phyloP scores from a whole-genome alignment of 1,140 invertebrate genomes.

The Centruroides sculpturatus region DNA sequence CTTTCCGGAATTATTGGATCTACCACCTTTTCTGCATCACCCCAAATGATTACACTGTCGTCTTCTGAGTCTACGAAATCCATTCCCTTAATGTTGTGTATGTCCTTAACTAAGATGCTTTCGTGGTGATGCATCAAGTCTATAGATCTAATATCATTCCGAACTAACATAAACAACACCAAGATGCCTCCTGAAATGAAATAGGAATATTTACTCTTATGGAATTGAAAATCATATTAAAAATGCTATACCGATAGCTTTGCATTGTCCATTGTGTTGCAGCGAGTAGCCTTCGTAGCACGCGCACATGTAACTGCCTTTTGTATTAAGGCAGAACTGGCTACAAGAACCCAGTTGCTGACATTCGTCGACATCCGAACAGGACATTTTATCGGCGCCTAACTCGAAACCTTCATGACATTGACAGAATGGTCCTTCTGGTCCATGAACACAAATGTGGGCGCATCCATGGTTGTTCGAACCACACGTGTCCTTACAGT shows the following conservation, averaged over 20 bases:
- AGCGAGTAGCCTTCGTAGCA: slow-evolving; percentile 71
- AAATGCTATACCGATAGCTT: slow-evolving; percentile 38
- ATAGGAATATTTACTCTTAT: not conserved
- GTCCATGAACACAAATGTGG: slow-evolving; percentile 75
- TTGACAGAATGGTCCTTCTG: slow-evolving; percentile 60
- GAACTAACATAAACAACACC: slow-evolving; percentile 5
- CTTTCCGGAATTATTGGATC: not conserved
- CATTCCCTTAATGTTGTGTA: slow-evolving; percentile 9
- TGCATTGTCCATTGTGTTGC: slow-evolving; percentile 59
- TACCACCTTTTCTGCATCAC: slow-evolving; percentile 9
- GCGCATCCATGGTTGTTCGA: slow-evolving; percentile 91
- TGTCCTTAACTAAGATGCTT: not conserved
- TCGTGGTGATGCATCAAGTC: slow-evolving; percentile 2
- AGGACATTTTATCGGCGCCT: slow-evolving; percentile 47
- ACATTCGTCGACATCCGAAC: slow-evolving; percentile 86
- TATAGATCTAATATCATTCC: slow-evolving; percentile 13
- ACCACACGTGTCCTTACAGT: slow-evolving; percentile 42
- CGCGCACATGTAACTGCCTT: slow-evolving; percentile 81
- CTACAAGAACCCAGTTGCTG: slow-evolving; percentile 63
- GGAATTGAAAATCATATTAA: not conserved
- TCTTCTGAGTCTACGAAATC: slow-evolving; percentile 6
- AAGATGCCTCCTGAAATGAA: no score
- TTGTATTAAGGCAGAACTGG: slow-evolving; percentile 77
- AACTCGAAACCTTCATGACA: slow-evolving; percentile 46
- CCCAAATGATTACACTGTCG: slow-evolving; percentile 7